Base-by-base conservation (phyloP, 2,113 vertebrate genomes). In the Sinocyclocheilus maitianheensis region DNA sequence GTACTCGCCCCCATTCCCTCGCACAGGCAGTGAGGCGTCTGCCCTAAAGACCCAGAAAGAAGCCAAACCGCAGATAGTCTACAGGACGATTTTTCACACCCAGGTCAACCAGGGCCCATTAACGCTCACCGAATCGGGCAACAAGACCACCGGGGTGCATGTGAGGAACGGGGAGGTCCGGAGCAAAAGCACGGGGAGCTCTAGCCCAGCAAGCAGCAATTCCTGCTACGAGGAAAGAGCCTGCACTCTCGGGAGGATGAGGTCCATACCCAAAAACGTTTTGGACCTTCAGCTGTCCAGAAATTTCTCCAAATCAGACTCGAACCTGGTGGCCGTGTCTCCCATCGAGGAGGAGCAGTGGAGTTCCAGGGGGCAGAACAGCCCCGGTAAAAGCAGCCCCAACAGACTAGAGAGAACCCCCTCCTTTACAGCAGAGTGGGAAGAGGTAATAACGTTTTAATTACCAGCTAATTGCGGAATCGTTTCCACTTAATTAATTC, bases 341-440 rank as follows among this genome's bases (percentile, higher is more conserved):
- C 95, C 95, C n/a, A 95, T 91, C 78, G 94, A 95, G 90, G 97
- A 98, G 94, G 95, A 97, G 85, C 89, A 96, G 90, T 81, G 96
- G 95, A 95, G 95, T 91, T 93, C 96, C 91, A 93, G 97, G 94
- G 93, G 94, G 86, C 93, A 96, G 90, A 88, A 96, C 62, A 93
- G 94, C 80, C 91, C 94, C n/a, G 95, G 91, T 34, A 95, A 95
- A 24, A 93, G 91, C 18, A 95, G 91, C 89, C 94, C 96, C 2
- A 96, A 93, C 90, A 93, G 92, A 93, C 94, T 97, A 0, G 97
- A 99, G 92, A 95, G 98, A 89, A 97, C 97, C 0, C 98, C 98
- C 3, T 99, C 98, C 78, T 99, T 99, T 93, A 99, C 98, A 0
- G 98, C 97, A 0, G 98, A 99, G 91, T 99, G 98, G 98, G 98